These are phyloP conservation scores for Pseudomyrmex sp. DNA, from an alignment of 1,140 invertebrate genomes.

Conservation along the genomic window DNA sequence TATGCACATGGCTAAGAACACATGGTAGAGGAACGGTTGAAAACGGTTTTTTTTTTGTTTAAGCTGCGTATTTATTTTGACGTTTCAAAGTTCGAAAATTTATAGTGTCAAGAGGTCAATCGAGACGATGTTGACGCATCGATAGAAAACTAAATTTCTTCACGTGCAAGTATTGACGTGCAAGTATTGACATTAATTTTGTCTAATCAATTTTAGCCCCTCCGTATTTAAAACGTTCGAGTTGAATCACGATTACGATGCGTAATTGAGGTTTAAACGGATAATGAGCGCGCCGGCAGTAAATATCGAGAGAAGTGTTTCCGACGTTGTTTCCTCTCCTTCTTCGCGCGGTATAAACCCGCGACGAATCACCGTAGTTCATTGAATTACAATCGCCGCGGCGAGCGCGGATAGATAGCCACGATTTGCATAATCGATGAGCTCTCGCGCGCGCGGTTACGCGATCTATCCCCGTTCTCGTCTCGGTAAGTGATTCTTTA, in stretches of 20 bases:
- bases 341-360: constrained; percentile 5
- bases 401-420: constrained; percentile 27
- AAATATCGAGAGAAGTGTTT: constrained; percentile 17
- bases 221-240: constrained; percentile 21
- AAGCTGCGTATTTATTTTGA: no score
- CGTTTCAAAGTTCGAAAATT: no score
- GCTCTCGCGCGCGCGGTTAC: constrained; percentile 28
- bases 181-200: no score
- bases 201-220: no score
- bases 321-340: constrained; percentile 6
- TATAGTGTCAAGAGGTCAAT: no score
- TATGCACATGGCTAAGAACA: not conserved
- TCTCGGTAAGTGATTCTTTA: constrained; percentile 50
- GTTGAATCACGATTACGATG: no score
- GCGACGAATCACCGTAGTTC: constrained; percentile 39
- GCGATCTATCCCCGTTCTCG: constrained; percentile 21
- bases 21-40: not conserved
- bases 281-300: constrained; percentile 5
- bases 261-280: not conserved
- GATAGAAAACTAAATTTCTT: no score
- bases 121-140: no score
- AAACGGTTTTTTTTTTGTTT: not conserved
- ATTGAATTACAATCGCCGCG: constrained; percentile 47
- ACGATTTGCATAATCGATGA: constrained; percentile 54
- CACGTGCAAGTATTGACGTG: no score